Conservation (phyloP, 2,797 vertebrate genomes). For the Anisognathus igniventris region DNA sequence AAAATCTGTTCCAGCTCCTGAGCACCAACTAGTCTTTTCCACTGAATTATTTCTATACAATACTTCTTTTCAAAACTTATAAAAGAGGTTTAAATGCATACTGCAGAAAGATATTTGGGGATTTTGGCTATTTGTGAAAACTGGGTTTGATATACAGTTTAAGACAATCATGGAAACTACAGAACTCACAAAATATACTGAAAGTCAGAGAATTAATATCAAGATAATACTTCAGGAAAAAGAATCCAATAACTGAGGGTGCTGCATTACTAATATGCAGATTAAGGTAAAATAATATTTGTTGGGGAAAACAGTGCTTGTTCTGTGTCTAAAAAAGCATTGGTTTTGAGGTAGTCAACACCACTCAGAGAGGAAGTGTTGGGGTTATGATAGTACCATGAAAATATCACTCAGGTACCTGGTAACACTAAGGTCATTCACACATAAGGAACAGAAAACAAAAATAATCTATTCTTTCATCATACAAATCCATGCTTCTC, state of each 20-base stretch:
- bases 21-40: background rate
- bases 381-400: background rate
- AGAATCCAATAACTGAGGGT: background rate
- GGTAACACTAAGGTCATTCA: background rate
- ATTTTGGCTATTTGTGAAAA: background rate
- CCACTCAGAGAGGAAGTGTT: background rate
- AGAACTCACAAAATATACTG: background rate
- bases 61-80: background rate
- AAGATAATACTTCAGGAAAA: background rate
- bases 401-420: background rate
- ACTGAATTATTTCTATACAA: background rate
- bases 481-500: background rate
- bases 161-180: background rate
- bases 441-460: background rate
- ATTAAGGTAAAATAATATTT: background rate
- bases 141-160: background rate
- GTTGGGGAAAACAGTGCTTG: background rate
- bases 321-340: background rate
- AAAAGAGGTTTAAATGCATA: background rate
- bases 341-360: background rate
- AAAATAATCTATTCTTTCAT: background rate
- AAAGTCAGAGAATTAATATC: background rate
- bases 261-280: background rate
- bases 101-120: background rate
- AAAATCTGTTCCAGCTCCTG: background rate